Base-by-base conservation (phyloP, 2,888 invertebrate species). In the Hipparchia sbordonii region DNA sequence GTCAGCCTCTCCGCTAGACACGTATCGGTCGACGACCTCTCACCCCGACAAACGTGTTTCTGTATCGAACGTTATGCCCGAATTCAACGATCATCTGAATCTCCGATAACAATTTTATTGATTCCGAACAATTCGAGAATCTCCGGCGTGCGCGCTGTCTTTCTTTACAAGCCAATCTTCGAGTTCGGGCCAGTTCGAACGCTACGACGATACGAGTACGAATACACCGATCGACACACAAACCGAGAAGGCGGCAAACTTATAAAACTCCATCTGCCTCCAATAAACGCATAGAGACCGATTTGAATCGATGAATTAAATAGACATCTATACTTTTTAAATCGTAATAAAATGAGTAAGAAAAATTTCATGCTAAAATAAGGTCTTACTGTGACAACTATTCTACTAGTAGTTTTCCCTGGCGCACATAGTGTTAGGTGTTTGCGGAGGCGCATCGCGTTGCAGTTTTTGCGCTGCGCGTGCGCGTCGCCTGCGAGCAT, bases 11-110 rank as follows among this genome's bases (percentile, higher is more conserved):
- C 52, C n/a, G 60, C 66, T 65, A 46, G 57, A 52, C 66, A 69
- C 66, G 13, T 74, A 74, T 74, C 74, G 74, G 74, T 74, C 72
- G 60, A 51, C 52, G 72, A 72, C 63, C 74, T 67, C 52, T 54
- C 46, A 63, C 57, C 65, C 61, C 57, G 13, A 33, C 12, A 56
- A 74, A 72, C 74, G 57, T 70, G 72, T 74, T 74, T 74, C 33
- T 12, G 62, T 67, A 65, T 70, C 70, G 70, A 70, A 59, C 67
- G 12, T 70, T 51, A 62, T 57, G 48, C n/a, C 39, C 56, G 67
- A 72, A 69, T 67, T 39, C 12, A 67, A 60, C 23, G 68, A 56
- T 68, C 52, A 65, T 71, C 63, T 57, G 67, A 69, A 72, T 13
- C 56, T 56, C 56, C 13, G 13, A 56, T 7, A 13, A 13, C 56